Conservation (phyloP, 2,113 vertebrate genomes). For the Aplodontia rufa region DNA sequence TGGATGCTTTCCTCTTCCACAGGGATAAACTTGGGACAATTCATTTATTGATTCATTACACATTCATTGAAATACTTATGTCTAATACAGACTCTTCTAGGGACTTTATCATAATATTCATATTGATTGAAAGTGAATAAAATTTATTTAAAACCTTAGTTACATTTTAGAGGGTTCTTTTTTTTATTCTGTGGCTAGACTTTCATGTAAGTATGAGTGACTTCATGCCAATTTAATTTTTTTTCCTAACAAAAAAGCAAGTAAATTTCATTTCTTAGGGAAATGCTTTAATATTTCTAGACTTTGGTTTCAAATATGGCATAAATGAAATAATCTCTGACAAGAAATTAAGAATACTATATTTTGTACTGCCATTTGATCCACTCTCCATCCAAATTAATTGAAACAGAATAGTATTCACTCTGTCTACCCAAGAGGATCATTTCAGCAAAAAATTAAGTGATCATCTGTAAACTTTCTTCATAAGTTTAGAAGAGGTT, state of each 20-base stretch:
- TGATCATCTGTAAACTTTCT: not conserved
- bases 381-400: not conserved
- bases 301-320: not conserved
- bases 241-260: not conserved
- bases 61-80: no score
- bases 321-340: not conserved
- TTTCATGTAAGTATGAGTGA: not conserved
- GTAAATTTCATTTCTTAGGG: not conserved
- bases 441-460: not conserved
- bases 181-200: not conserved
- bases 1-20: not conserved
- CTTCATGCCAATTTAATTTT: not conserved
- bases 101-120: not conserved
- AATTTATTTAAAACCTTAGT: not conserved
- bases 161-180: not conserved
- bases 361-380: not conserved
- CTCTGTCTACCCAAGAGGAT: not conserved
- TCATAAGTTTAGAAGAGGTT: not conserved
- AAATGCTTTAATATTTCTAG: not conserved
- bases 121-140: not conserved
- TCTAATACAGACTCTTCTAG: not conserved
- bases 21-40: not conserved
- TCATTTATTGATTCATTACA: not conserved
- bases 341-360: not conserved
- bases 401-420: not conserved